phyloP scores from a whole-genome alignment of 1,140 invertebrate species.

The Aphidius gifuensis region DNA sequence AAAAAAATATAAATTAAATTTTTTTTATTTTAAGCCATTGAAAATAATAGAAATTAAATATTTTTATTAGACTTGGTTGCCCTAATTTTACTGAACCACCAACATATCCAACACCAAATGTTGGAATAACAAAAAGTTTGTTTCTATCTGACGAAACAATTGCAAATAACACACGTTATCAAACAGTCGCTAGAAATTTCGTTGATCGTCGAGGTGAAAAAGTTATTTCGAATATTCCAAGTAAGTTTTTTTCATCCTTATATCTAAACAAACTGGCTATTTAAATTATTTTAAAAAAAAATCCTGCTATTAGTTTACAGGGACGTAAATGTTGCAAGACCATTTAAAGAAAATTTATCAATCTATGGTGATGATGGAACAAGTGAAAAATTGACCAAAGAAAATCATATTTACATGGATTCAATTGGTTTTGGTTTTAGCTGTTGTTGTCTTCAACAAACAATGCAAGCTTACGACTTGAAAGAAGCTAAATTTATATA shows the following conservation, averaged over 20 bases:
- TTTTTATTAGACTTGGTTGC: constrained; percentile 73
- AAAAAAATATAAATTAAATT: not conserved
- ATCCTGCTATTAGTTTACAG: constrained; percentile 70
- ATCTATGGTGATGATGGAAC: constrained; percentile 68
- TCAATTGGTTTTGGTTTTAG: constrained; percentile 99
- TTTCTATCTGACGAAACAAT: constrained; percentile 96
- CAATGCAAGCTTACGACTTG: constrained; percentile 96
- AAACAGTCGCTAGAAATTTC: constrained; percentile 92
- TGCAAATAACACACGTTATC: constrained; percentile 90
- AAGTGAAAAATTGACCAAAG: constrained; percentile 62
- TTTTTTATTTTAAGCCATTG: not conserved
- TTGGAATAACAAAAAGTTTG: constrained; percentile 77
- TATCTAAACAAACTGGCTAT: not conserved
- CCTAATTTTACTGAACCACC: constrained; percentile 84
- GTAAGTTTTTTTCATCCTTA: constrained; percentile 56
- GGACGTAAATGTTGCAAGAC: constrained; percentile 75
- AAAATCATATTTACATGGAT: constrained; percentile 94
- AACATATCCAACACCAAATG: constrained; percentile 65
- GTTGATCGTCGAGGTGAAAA: constrained; percentile 86
- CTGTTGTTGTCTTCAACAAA: constrained; percentile 94
- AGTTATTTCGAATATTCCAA: constrained; percentile 93
- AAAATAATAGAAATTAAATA: constrained; percentile 20
- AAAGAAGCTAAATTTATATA: constrained; percentile 92
- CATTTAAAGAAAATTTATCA: constrained; percentile 73
- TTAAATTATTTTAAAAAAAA: constrained; percentile 10